Conservation (phyloP, 92 coral and sea anemone genomes). For the Actinernus sp. region DNA sequence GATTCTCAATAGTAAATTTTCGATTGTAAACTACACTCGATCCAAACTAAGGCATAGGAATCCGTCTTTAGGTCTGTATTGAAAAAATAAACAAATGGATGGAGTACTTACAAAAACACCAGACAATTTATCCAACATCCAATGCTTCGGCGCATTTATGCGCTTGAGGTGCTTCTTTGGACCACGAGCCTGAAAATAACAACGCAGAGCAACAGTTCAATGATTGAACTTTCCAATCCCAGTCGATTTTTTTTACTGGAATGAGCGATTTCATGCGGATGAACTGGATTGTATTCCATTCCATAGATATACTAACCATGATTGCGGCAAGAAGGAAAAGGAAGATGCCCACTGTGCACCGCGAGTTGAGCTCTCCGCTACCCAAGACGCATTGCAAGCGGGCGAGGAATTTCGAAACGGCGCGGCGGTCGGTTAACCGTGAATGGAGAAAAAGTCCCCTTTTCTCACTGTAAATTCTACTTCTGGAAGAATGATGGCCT, state of each 20-base stretch:
- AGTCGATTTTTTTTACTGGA: conserved; percentile 1
- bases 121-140: conserved; percentile 99
- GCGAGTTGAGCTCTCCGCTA: conserved; percentile 23
- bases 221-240: conserved; percentile 9
- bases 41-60: no score
- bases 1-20: no score
- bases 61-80: no score
- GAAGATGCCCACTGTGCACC: conserved; percentile 59
- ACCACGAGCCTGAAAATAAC: conserved; percentile 99
- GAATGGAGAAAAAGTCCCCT: no score
- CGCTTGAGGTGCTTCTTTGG: conserved; percentile 99
- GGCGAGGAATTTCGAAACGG: no score
- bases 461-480: no score
- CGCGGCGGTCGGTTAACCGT: no score
- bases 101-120: conserved; percentile 91
- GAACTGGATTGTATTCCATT: conserved; percentile 44
- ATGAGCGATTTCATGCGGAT: conserved; percentile 23
- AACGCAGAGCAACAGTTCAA: conserved; percentile 39
- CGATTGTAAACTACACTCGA: no score
- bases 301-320: conserved; percentile 77
- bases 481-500: no score
- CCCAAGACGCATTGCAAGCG: not conserved
- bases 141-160: conserved; percentile 99
- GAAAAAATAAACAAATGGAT: no score
- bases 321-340: conserved; percentile 91